Evolutionary conservation across 2,888 invertebrate genomes (phyloP), one percentile per base, ranked within the genome.

Genomic region (Sympetrum striolatum): DNA sequence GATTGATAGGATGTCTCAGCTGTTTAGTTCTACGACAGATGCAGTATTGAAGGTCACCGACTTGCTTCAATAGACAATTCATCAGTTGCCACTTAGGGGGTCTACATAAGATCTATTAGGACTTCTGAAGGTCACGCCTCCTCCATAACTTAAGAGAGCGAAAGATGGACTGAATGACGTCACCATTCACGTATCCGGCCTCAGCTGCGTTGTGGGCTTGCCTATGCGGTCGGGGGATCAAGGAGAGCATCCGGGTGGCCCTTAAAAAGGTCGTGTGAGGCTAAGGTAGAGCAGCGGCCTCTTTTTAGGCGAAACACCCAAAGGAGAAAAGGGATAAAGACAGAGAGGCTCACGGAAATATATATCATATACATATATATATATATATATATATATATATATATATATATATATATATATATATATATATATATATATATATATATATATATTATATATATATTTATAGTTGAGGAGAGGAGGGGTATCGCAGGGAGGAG

Each of bases 231-330:
- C 31, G 86, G 18, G 22, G 31, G 60, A 48, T 60, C 35, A 37
- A 60, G 86, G 82, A 5, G 86, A 60, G 86, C 18, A 86, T 60
- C 60, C 60, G 86, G 53, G 60, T 64, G 86, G 18, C 86, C 60
- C 58, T 60, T 48, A 60, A 37, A n/a, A 60, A 86, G 86, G 86
- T 86, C 86, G 86, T 60, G 39, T 18, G 82, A 82, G 53, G 86
- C 39, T 39, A 39, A 39, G 39, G 39, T 39, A 6, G 6, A 44
- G 10, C 44, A 44, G 64, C 25, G 64, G 12, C 31, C 73, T 73
- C 73, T 86, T 60, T 58, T 58, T 10, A 60, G 35, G 25, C 22
- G 37, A 60, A 58, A 31, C 1, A 22, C 18, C n/a, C n/a, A n/a
- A n/a, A n/a, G n/a, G n/a, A n/a, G n/a, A n/a, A n/a, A n/a, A n/a